Base-by-base conservation (phyloP, 2,797 vertebrate species). In the Malurus splendens region DNA sequence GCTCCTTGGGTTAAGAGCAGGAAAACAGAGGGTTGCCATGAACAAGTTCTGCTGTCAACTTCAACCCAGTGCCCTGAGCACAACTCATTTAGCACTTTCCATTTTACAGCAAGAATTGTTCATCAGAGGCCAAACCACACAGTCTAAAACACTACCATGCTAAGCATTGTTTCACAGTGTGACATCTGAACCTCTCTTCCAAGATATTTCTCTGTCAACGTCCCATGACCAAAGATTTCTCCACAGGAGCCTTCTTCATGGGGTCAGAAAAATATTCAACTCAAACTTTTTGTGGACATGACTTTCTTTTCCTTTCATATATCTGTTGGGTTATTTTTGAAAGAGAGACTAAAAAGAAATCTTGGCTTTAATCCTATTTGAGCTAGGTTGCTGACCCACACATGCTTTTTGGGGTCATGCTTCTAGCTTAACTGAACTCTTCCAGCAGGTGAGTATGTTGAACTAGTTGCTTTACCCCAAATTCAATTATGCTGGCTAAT, bases 91-190 rank as follows among this genome's bases (percentile, higher is more conserved):
- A 80, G 51, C 51, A 74, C 50, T 87, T 87, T 39, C 36, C 65
- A 65, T 88, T 92, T 90, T 41, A 48, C 28, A 77, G 20, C 6
- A 7, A 75, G 44, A 78, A 92, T 75, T 81, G 30, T 27, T 81
- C 70, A 51, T 32, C 55, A 24, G 42, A 78, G 24, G 62, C 85
- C 91, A 92, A 95, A 92, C 92, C 92, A 56, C 89, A 87, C 14
- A 50, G n/a, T 62, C 64, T 71, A 36, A 84, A 84, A 75, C 42
- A 44, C 38, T 33, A 50, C 32, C 77, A 71, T 30, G 41, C 67
- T 76, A 79, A 89, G 86, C 60, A 74, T 74, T 92, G 80, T 84
- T 92, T 88, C 80, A 33, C 91, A 86, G 77, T 24, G 30, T 66
- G 90, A 87, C 32, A 81, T 64, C 52, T 60, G 25, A 73, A 38